Base-by-base conservation (phyloP, 2,888 invertebrate species). In the Phrixothrix hirtus region DNA sequence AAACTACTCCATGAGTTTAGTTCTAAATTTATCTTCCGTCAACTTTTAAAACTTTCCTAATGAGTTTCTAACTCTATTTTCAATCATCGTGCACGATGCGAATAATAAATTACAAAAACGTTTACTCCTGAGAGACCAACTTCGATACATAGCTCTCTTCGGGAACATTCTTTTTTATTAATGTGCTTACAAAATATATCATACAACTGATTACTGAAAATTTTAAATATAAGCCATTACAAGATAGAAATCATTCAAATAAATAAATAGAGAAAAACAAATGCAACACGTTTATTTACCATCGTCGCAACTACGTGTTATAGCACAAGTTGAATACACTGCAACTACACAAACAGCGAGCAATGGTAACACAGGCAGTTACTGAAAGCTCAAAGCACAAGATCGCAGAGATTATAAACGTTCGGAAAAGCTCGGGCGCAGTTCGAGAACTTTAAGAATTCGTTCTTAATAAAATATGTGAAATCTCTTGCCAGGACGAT, bases 371-470 rank as follows among this genome's bases (percentile, higher is more conserved):
- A 25, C 46, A 37, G 17, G 30, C 45, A 14, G 36, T 45, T 45
- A 46, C 46, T 46, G 46, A 46, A 45, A 46, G 38, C 46, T 44
- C 35, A 44, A 44, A 44, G 44, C 44, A 30, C 46, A 14, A 31
- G 38, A 30, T 38, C 16, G 17, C 30, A 29, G 46, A 31, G 37
- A 46, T 46, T 46, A 46, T 46, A 31, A 46, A 31, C 25, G 38
- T 21, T 46, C 46, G 46, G 37, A 15, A 37, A 46, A 46, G 46
- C 38, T 46, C 46, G 46, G 46, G 1, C 16, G 11, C 6, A 14
- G 21, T 21, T 46, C 46, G 46, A 12, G 31, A 37, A 31, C 37
- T 46, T 45, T 35, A 12, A 46, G 31, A 29, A 44, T 34, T 21
- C 25, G 34, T 35, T 29, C 44, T 35, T 44, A 35, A 26, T 42